Evolutionary conservation across 1,140 invertebrate genomes (phyloP), one percentile per base, ranked within the genome.

Genomic region (Mya arenaria): DNA sequence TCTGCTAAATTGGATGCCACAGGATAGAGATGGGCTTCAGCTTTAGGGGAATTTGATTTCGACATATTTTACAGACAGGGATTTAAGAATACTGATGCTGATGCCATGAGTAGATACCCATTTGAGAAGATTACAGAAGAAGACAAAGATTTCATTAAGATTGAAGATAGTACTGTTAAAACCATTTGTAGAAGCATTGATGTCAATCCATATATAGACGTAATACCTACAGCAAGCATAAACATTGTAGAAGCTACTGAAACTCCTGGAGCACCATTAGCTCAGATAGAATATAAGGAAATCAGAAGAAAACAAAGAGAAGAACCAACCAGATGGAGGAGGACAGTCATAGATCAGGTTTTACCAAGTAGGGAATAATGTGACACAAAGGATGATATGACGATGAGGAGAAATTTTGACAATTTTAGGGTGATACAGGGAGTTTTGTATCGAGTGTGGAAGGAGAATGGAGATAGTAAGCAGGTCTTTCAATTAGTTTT

Each of bases 401-500:
- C 28, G 8, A 66, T 66, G 63, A 66, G 23, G 23, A 36, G 65
- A 44, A 8, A 68, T 15, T 68, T 68, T 28, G 52, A 68, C 6
- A 44, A 68, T 68, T 68, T 68, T 10, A 48, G 13, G 30, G 52
- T 68, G 37, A 68, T 44, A n/a, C 41, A 44, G 30, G 65, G 39
- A 4, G n/a, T 68, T 15, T 19, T 68, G 17, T 68, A 68, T 19
- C 19, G 65, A 44, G 52, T n/a, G 52, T 15, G 41, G 5, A 6
- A 44, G 3, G 65, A 25, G 19, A 36, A 36, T 34, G 55, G 66
- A 19, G 23, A 69, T 1, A 1, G 0, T 41, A 8, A 36, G n/a
- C 19, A 32, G n/a, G n/a, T n/a, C n/a, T n/a, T n/a, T n/a, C 72
- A 83, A 8, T 34, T 83, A 62, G 55, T 78, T 1, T 23, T 71